Evolutionary conservation across 1,140 invertebrate species (phyloP).

Genomic region (Ceratosolen solmsi): DNA sequence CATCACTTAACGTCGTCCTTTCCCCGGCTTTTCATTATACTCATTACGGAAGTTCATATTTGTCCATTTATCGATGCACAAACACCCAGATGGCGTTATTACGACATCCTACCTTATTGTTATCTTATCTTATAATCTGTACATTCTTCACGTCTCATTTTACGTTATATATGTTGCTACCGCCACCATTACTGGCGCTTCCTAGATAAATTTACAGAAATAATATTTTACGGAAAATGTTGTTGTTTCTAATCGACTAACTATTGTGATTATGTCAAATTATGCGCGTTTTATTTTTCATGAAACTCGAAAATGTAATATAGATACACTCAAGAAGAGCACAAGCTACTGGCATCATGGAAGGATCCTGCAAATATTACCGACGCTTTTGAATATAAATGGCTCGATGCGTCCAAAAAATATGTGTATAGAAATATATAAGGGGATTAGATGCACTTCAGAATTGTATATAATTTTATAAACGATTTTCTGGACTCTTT

Average conservation of each 20-base stretch:
- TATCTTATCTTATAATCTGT: conserved; percentile 14
- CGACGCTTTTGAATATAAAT: background rate
- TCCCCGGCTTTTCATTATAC: conserved; percentile 1
- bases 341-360: background rate
- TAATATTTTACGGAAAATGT: background rate
- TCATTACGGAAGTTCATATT: conserved; percentile 17
- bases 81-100: background rate
- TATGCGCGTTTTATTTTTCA: background rate
- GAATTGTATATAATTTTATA: background rate
- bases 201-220: background rate
- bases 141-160: background rate
- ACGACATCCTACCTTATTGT: background rate
- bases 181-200: background rate
- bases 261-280: conserved; percentile 41
- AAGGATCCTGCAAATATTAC: too few species aligned
- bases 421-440: background rate
- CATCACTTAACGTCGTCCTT: background rate
- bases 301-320: conserved; percentile 27
- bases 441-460: background rate
- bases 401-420: background rate
- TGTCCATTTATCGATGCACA: conserved; percentile 19
- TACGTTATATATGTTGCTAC: background rate
- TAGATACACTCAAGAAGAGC: background rate
- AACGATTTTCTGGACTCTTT: background rate
- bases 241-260: background rate